Conservation (phyloP, 2,888 invertebrate genomes). For the Hirtodrosophila confusa region DNA sequence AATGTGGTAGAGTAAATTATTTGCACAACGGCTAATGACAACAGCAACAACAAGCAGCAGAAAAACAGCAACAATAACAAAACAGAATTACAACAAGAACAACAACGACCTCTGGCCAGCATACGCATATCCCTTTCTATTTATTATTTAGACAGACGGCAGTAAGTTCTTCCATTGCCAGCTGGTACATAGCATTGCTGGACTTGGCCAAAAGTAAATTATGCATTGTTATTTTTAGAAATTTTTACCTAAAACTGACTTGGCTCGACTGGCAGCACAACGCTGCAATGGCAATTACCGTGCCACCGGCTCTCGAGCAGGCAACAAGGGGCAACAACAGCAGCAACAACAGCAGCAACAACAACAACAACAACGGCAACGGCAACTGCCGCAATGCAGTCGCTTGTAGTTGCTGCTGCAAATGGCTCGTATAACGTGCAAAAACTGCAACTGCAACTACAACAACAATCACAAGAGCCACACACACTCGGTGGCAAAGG, state of each 20-base stretch:
- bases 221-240: slow-evolving; percentile 77
- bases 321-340: slow-evolving; percentile 28
- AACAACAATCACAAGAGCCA: slow-evolving; percentile 29
- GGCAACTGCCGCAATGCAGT: slow-evolving; percentile 74
- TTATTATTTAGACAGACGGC: slow-evolving; percentile 76
- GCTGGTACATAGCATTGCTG: slow-evolving; percentile 55
- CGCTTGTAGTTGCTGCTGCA: slow-evolving; percentile 76
- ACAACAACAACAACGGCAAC: slow-evolving; percentile 18
- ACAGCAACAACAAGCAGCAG: slow-evolving; percentile 51
- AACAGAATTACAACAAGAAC: slow-evolving; percentile 15
- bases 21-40: slow-evolving; percentile 80
- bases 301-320: slow-evolving; percentile 18
- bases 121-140: slow-evolving; percentile 62
- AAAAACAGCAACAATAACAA: slow-evolving; percentile 16
- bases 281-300: slow-evolving; percentile 62
- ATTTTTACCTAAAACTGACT: slow-evolving; percentile 65
- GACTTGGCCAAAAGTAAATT: slow-evolving; percentile 64
- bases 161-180: slow-evolving; percentile 67
- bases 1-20: slow-evolving; percentile 80
- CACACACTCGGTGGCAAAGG: slow-evolving; percentile 53
- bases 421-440: slow-evolving; percentile 78
- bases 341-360: slow-evolving; percentile 25
- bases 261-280: slow-evolving; percentile 24
- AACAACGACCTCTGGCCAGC: slow-evolving; percentile 40
- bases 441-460: slow-evolving; percentile 73